phyloP scores from a whole-genome alignment of 2,888 invertebrate genomes.

The Amphiduros pacificus region DNA sequence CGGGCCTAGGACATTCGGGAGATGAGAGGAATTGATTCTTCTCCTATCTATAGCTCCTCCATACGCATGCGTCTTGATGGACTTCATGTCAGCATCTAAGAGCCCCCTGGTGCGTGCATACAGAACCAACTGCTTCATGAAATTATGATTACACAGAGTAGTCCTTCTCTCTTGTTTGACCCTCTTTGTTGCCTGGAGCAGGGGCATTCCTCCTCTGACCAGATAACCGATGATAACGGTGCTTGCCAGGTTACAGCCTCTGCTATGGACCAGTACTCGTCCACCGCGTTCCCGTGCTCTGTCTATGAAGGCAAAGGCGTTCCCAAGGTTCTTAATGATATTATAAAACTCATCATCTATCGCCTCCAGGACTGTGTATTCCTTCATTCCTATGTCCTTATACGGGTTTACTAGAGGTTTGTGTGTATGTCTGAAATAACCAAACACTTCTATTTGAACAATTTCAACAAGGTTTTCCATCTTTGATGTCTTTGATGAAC shows the following conservation, averaged over 20 bases:
- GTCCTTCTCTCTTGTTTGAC: neutral
- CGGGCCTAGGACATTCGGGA: too few species aligned
- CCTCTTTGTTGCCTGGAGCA: neutral
- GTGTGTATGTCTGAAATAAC: too few species aligned
- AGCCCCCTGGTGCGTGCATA: neutral
- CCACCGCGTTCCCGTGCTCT: neutral
- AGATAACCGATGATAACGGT: neutral
- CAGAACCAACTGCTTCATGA: conserved; percentile 1
- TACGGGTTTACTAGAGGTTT: too few species aligned
- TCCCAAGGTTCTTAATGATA: neutral
- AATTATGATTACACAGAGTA: neutral
- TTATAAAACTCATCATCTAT: neutral
- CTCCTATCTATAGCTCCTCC: neutral
- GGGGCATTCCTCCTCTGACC: neutral
- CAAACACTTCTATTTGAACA: too few species aligned
- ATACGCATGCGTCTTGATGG: neutral
- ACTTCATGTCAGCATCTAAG: neutral
- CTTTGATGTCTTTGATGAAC: too few species aligned
- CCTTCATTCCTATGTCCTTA: too few species aligned
- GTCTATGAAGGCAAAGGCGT: neutral
- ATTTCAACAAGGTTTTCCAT: too few species aligned
- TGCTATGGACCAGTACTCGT: neutral
- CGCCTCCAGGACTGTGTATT: too few species aligned
- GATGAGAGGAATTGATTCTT: neutral
- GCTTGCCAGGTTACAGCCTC: neutral